Percentiles rank a stretch among this genome's conserved stretches.
phyloP scores from a whole-genome alignment of 2,113 vertebrate genomes.

The Rhynchomys soricoides region DNA sequence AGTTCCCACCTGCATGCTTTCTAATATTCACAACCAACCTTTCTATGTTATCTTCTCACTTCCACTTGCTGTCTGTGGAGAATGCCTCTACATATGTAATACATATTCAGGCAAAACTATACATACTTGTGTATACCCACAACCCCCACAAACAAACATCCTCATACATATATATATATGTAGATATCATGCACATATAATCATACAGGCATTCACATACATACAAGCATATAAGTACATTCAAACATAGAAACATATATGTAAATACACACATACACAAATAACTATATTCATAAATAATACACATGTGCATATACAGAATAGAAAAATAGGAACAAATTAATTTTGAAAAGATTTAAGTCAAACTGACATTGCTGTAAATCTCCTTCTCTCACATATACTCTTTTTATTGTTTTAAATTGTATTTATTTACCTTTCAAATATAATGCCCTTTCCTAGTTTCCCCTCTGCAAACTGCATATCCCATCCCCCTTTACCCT shows the following conservation, averaged over 20 bases:
- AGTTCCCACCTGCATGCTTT: neutral
- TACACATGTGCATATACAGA: neutral
- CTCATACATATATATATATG: neutral
- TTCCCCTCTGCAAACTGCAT: too few relatives aligned
- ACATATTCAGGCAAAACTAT: neutral
- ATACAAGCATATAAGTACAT: neutral
- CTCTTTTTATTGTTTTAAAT: too few relatives aligned
- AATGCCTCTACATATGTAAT: neutral
- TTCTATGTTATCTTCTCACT: neutral
- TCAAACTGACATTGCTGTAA: too few relatives aligned
- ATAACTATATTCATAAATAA: neutral
- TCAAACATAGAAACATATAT: neutral
- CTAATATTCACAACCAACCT: neutral
- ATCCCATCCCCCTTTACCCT: too few relatives aligned
- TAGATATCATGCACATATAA: neutral
- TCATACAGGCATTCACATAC: neutral
- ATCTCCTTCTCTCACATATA: too few relatives aligned
- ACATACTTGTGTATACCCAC: neutral
- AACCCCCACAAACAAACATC: neutral
- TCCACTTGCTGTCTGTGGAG: neutral
- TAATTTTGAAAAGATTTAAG: neutral
- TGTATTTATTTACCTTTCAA: too few relatives aligned
- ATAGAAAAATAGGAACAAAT: neutral
- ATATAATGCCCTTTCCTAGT: too few relatives aligned
- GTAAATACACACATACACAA: neutral